Evolutionary conservation across 2,113 vertebrate genomes (phyloP).

Genomic region (Pteruthius melanotis): DNA sequence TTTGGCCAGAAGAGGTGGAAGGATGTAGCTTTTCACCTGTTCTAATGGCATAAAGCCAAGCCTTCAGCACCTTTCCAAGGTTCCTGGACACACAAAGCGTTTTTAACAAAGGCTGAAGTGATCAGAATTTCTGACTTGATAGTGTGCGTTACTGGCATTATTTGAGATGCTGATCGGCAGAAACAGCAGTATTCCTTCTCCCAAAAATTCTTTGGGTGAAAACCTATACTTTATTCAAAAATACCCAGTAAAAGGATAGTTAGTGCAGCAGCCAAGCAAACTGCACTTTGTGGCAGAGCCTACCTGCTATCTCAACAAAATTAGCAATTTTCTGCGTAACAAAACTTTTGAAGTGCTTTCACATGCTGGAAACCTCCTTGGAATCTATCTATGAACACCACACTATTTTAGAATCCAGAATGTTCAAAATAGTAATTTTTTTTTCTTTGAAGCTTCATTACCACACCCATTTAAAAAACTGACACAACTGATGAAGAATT

Average conservation of each 20-base stretch:
- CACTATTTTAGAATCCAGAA: background rate
- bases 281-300: background rate
- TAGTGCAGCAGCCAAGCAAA: background rate
- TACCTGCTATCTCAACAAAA: conserved; percentile 85
- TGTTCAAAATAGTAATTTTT: background rate
- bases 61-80: background rate
- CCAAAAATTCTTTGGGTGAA: background rate
- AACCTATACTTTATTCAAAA: background rate
- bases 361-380: background rate
- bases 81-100: rapidly evolving
- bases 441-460: background rate
- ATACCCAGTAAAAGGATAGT: background rate
- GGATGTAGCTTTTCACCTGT: background rate
- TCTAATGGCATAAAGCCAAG: background rate
- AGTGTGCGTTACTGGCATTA: background rate
- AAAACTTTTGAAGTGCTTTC: background rate
- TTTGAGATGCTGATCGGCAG: background rate
- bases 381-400: background rate
- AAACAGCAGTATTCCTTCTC: background rate
- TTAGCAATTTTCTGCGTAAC: conserved; percentile 71
- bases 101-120: background rate
- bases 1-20: background rate
- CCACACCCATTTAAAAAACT: background rate
- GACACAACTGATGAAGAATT: background rate
- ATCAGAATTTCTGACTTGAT: background rate